These are phyloP conservation scores for Kryptopterus vitreolus DNA, from an alignment of 2,797 vertebrate genomes.

Conservation along the genomic window DNA sequence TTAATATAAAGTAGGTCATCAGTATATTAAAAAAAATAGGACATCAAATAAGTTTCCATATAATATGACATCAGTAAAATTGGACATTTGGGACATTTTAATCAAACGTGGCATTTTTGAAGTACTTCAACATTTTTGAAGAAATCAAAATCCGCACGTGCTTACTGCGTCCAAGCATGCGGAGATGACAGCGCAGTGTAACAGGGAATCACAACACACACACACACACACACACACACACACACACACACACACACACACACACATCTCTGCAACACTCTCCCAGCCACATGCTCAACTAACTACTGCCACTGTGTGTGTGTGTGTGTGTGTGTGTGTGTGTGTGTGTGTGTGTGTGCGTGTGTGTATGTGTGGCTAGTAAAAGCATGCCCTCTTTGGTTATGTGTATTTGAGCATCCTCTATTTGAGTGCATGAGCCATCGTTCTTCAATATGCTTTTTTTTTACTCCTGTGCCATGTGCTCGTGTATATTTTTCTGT, in stretches of 20 bases:
- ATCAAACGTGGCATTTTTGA: too few relatives aligned
- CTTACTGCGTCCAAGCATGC: not conserved
- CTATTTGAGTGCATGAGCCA: constrained; percentile 34
- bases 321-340: constrained; percentile 47
- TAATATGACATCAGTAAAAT: too few relatives aligned
- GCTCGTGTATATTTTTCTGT: constrained; percentile 15
- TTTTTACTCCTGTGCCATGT: constrained; percentile 12
- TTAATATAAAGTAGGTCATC: too few relatives aligned
- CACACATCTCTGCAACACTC: constrained; percentile 58
- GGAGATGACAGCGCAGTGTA: not conserved
- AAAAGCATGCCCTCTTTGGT: constrained; percentile 33
- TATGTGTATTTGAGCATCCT: constrained; percentile 31
- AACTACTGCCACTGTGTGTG: constrained; percentile 61
- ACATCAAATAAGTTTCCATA: too few relatives aligned
- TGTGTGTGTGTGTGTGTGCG: constrained; percentile 33
- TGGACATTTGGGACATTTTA: too few relatives aligned
- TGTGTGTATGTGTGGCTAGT: constrained; percentile 41
- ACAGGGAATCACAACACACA: too few relatives aligned
- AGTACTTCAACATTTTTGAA: too few relatives aligned
- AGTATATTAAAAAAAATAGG: too few relatives aligned
- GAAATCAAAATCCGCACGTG: not conserved
- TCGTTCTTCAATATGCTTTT: constrained; percentile 42
- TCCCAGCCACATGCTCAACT: constrained; percentile 74
- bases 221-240: not conserved
- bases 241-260: not conserved